These are phyloP conservation scores for Malthinus flaveolus DNA, from an alignment of 2,888 invertebrate genomes.

Conservation along the genomic window DNA sequence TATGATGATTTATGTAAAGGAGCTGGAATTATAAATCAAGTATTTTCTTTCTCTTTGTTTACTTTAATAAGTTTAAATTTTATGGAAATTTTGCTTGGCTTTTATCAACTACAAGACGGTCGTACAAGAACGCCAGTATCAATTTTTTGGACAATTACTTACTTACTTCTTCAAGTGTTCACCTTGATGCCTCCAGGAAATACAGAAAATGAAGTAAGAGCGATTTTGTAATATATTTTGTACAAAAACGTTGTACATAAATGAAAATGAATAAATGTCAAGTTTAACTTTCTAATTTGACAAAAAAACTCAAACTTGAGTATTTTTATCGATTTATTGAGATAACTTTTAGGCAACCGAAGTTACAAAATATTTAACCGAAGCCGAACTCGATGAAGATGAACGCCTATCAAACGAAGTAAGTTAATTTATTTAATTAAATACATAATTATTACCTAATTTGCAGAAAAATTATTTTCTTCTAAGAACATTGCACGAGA, in stretches of 20 bases:
- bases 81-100: conserved; percentile 20
- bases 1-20: conserved; percentile 26
- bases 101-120: conserved; percentile 9
- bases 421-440: neutral
- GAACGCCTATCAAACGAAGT: conserved; percentile 20
- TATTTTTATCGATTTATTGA: too few relatives aligned
- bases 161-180: conserved; percentile 12
- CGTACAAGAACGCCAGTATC: conserved; percentile 5
- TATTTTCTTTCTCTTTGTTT: conserved; percentile 23
- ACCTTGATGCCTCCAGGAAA: conserved; percentile 18
- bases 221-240: too few relatives aligned
- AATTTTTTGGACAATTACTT: conserved; percentile 21
- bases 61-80: conserved; percentile 21
- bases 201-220: conserved; percentile 12
- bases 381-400: conserved; percentile 14
- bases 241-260: too few relatives aligned
- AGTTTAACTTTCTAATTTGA: too few relatives aligned
- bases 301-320: too few relatives aligned
- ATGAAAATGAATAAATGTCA: too few relatives aligned
- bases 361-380: conserved; percentile 19
- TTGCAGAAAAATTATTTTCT: conserved; percentile 34
- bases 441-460: neutral
- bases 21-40: conserved; percentile 13
- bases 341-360: conserved; percentile 14
- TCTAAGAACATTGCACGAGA: conserved; percentile 30